Percentiles rank a stretch among this genome's conserved stretches.
Conservation (phyloP, 2,797 vertebrate genomes). For the Taeniopygia guttata region DNA sequence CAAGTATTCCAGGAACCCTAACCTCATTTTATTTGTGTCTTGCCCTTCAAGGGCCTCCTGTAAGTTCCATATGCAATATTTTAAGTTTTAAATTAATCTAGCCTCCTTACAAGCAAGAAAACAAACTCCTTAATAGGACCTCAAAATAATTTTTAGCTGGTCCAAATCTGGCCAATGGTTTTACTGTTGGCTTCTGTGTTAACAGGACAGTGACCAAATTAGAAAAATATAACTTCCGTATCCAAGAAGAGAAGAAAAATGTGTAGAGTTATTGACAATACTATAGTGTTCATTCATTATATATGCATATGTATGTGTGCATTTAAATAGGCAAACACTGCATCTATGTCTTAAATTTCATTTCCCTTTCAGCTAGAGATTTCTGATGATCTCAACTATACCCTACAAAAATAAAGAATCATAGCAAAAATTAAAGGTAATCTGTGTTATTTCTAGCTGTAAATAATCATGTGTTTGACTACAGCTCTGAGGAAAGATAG, state of each 20-base stretch:
- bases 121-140: fast-evolving
- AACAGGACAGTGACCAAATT: neutral
- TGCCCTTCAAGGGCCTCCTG: neutral
- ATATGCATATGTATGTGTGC: neutral
- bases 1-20: neutral
- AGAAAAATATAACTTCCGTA: neutral
- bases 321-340: neutral
- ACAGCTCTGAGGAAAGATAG: neutral
- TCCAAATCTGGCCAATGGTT: neutral
- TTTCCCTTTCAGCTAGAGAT: neutral
- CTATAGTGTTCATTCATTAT: neutral
- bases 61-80: neutral
- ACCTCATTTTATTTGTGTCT: neutral
- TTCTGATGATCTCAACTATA: neutral
- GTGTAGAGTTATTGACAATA: neutral
- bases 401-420: neutral
- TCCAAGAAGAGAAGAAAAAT: neutral
- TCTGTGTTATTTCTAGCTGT: neutral
- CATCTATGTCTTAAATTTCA: neutral
- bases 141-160: neutral
- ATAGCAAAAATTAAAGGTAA: neutral
- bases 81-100: neutral
- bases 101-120: neutral
- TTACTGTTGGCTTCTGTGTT: neutral
- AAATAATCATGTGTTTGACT: neutral